These are phyloP conservation scores for Pipistrellus kuhlii DNA, from an alignment of 2,797 vertebrate genomes.

Conservation along the genomic window DNA sequence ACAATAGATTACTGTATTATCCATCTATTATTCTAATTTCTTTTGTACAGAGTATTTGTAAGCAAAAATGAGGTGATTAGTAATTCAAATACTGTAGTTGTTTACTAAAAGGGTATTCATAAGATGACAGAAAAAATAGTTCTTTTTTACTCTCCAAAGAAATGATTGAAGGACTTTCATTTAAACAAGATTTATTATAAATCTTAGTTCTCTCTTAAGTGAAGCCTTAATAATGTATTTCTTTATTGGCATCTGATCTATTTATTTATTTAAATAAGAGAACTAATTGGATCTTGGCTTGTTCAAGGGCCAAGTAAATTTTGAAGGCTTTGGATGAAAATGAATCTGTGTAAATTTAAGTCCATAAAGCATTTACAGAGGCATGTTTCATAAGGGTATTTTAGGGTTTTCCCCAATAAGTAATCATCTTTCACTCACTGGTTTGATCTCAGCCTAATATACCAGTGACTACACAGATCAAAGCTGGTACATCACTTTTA, in stretches of 20 bases:
- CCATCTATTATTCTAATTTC: constrained; percentile 18
- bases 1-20: background rate
- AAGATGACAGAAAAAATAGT: background rate
- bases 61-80: constrained; percentile 50
- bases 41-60: constrained; percentile 38
- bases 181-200: constrained; percentile 32
- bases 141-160: background rate
- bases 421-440: background rate
- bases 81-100: constrained; percentile 37
- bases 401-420: background rate
- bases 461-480: background rate
- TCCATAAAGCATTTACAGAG: background rate
- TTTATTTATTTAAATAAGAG: constrained; percentile 67
- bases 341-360: constrained; percentile 19
- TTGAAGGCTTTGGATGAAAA: background rate
- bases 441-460: background rate
- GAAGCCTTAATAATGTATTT: constrained; percentile 34
- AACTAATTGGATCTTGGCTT: constrained; percentile 33
- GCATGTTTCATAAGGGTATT: background rate
- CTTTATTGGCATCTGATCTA: background rate
- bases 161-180: constrained; percentile 7
- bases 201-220: constrained; percentile 21
- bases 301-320: constrained; percentile 19
- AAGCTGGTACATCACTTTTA: background rate
- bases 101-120: background rate